Percentiles rank a stretch among this genome's conserved stretches.
phyloP scores from a whole-genome alignment of 2,888 invertebrate species.

The Nebria brevicollis region DNA sequence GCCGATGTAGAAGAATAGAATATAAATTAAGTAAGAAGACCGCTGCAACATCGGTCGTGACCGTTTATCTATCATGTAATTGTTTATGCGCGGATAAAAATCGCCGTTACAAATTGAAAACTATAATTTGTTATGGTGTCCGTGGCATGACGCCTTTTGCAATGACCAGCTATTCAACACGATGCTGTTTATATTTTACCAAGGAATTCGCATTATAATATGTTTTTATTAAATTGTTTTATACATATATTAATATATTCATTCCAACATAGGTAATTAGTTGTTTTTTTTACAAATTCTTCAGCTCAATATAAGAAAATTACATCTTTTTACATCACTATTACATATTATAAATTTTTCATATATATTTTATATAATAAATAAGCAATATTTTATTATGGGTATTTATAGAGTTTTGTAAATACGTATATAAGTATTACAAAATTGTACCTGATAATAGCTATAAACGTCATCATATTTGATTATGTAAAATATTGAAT shows the following conservation, averaged over 20 bases:
- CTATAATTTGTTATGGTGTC: slow-evolving; percentile 39
- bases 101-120: slow-evolving; percentile 37
- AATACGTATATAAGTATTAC: not conserved
- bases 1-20: slow-evolving; percentile 30
- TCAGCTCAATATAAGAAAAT: too few species aligned
- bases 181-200: too few species aligned
- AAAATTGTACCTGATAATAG: not conserved
- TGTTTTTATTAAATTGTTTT: too few species aligned
- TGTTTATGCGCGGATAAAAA: slow-evolving; percentile 36
- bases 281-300: too few species aligned
- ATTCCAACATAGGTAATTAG: too few species aligned
- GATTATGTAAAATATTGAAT: not conserved
- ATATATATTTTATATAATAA: too few species aligned
- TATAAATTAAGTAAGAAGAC: slow-evolving; percentile 37
- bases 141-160: not conserved
- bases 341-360: too few species aligned
- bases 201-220: too few species aligned
- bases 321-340: too few species aligned
- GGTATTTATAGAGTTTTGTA: too few species aligned
- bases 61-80: slow-evolving; percentile 41
- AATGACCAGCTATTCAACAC: not conserved
- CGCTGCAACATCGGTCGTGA: slow-evolving; percentile 18
- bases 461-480: not conserved
- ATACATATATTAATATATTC: too few species aligned
- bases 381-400: too few species aligned